A percentile compares a stretch with the other conserved stretches of the same genome.
Conservation (phyloP, 2,797 vertebrate genomes). For the Helarctos malayanus region DNA sequence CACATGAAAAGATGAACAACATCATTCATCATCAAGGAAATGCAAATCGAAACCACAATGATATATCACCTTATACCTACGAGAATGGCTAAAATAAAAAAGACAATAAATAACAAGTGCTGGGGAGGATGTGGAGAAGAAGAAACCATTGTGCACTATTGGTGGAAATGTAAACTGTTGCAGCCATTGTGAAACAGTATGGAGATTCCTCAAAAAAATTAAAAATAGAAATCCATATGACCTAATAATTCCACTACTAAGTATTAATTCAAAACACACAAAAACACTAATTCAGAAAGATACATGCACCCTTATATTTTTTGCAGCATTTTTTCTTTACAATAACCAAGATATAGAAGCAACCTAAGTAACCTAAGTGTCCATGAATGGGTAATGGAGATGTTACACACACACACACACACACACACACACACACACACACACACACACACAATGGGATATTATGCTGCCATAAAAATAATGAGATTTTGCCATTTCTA, state of each 20-base stretch:
- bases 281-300: background rate
- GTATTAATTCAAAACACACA: background rate
- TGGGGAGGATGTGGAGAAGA: background rate
- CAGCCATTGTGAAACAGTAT: background rate
- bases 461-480: background rate
- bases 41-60: background rate
- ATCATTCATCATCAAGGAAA: background rate
- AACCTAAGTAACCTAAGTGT: background rate
- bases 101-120: background rate
- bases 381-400: background rate
- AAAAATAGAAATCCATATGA: background rate
- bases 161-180: background rate
- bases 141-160: background rate
- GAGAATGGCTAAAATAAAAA: background rate
- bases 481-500: background rate
- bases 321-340: background rate
- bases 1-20: background rate
- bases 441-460: background rate
- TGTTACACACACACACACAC: background rate
- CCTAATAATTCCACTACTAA: background rate
- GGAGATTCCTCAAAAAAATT: background rate
- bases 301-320: background rate
- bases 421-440: background rate
- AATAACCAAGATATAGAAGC: background rate
- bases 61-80: background rate